phyloP scores from a whole-genome alignment of 1,140 invertebrate species.

The Caenorhabditis tropicalis region DNA sequence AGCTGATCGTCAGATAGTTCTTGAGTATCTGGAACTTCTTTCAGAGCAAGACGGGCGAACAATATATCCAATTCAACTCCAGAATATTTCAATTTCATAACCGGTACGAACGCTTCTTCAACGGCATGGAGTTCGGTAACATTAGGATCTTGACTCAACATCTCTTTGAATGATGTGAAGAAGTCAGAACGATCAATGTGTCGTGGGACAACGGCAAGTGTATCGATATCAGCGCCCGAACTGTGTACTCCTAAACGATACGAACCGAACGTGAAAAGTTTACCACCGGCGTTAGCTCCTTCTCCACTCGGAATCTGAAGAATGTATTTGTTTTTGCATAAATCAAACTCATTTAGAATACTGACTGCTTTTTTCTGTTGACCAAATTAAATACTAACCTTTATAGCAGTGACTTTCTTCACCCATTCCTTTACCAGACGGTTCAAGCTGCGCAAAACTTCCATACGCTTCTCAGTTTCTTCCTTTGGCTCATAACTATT shows the following conservation, averaged over 20 bases:
- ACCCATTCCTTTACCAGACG: constrained; percentile 68
- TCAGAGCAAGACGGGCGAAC: constrained; percentile 92
- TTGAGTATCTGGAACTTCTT: constrained; percentile 72
- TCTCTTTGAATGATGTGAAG: constrained; percentile 90
- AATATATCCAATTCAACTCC: constrained; percentile 92
- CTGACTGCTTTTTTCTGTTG: neutral
- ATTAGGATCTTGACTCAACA: constrained; percentile 78
- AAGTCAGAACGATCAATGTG: constrained; percentile 93
- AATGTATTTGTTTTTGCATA: neutral
- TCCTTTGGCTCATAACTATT: constrained; percentile 67
- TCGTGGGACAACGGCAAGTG: constrained; percentile 92
- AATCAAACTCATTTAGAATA: neutral
- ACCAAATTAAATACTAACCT: constrained; percentile 35
- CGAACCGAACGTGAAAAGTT: constrained; percentile 98
- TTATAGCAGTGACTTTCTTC: constrained; percentile 61
- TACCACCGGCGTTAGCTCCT: constrained; percentile 80
- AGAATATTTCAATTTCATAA: constrained; percentile 99
- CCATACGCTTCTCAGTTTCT: constrained; percentile 66
- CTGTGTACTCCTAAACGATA: constrained; percentile 89
- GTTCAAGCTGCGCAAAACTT: constrained; percentile 66
- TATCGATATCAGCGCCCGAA: constrained; percentile 92
- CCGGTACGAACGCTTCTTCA: constrained; percentile 97
- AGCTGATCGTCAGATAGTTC: constrained; percentile 26
- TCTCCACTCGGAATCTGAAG: constrained; percentile 40
- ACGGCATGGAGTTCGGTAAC: constrained; percentile 79